Evolutionary conservation across 2,113 vertebrate genomes (phyloP), one percentile per base, ranked within the genome.

Genomic region (Bucco capensis): DNA sequence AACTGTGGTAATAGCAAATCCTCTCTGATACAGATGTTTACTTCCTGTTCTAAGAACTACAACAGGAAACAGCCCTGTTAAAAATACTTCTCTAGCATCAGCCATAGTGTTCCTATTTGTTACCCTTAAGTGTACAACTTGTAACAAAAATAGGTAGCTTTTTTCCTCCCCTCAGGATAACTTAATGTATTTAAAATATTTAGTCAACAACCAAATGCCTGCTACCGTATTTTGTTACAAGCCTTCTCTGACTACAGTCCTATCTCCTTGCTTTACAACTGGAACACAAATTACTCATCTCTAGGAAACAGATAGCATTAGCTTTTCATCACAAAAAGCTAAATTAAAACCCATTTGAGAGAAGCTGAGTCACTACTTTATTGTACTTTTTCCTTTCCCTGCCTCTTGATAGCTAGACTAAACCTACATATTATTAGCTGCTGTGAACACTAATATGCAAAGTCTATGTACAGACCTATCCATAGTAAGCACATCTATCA

Each of bases 1-100:
- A 93, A 91, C 90, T 87, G 74, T 84, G 81, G 77, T 90, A 93
- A 92, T 42, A 93, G 83, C 86, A 85, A 94, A 92, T 85, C 72
- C 27, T 94, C 81, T 88, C 70, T 40, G 35, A 86, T 76, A 90
- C 53, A 89, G 83, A 93, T 77, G 56, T 92, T 94, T 93, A 90
- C 90, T 95, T 95, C 90, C 92, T 89, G 83, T 94, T 86, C 64
- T 23, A 92, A 85, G 66, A 95, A 90, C 67, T 69, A 75, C 50
- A 76, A 65, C 47, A 90, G 88, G 86, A 95, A 96, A 91, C 42
- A 77, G 56, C 65, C 50, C 60, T 22, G 42, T 57, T 91, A 89
- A 83, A 93, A 94, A 83, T 49, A 92, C 57, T 89, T 72, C 64
- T 70, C 86, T 75, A 71, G 67, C 53, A 85, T 30, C 27, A 84